Evolutionary conservation across 2,113 vertebrate genomes (phyloP), one percentile per base, ranked within the genome.

Genomic region (Melanerpes formicivorus): DNA sequence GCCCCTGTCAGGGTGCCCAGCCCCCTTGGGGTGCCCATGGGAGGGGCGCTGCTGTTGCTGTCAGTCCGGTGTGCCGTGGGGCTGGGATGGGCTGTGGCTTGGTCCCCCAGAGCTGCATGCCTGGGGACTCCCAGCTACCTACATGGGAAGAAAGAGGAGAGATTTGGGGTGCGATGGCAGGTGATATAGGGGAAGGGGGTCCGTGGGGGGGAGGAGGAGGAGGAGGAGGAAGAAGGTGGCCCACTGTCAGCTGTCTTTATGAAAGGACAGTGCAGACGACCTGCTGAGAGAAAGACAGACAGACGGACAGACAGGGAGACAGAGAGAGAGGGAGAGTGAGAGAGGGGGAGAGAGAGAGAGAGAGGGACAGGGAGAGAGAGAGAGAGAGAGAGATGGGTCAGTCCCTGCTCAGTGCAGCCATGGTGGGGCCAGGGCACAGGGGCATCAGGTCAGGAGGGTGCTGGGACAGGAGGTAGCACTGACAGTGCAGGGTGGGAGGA

Each of bases 231-330:
- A 92, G 97, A 98, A 97, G 97, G 97, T 70, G 95, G 98, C 96
- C 97, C 97, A 98, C 98, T 99, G 98, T 99, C 98, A 98, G 99
- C 98, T 98, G 98, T 98, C 98, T 98, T 99, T 98, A 99, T 98
- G 98, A 99, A 99, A 80, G 99, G 98, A 98, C 99, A 99, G 98
- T 99, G 98, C 98, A 99, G 98, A 95, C 99, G 99, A 98, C 99
- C 99, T 99, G 98, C 97, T 48, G 77, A 98, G 95, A 97, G 98
- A 98, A 94, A 97, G 95, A 97, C 97, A 98, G 97, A 98, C 96
- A 92, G 96, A 97, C 95, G 5, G 96, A 97, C 96, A 6, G 96
- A 96, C 65, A 34, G 82, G 94, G 13, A 29, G 88, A 97, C 88
- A 98, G 96, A 98, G 95, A 98, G 95, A 98, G 96, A 98, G 93